Evolutionary conservation across 1,140 invertebrate species (phyloP), one percentile per base, ranked within the genome.

Genomic region (Amphibalanus amphitrite): DNA sequence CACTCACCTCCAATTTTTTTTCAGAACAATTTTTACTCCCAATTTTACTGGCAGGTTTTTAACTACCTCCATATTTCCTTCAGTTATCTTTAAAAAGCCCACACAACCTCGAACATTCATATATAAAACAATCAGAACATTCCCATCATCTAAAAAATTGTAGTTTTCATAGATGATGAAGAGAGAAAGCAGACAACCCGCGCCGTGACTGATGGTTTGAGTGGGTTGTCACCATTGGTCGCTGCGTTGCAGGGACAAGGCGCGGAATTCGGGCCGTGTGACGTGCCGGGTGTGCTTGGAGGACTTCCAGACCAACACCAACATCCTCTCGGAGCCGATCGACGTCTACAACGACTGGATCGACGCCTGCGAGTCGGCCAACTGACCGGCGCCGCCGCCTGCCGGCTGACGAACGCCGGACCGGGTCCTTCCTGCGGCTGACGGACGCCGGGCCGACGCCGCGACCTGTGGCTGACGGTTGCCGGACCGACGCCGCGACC

Each of bases 331-430:
- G 20, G 96, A 99, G 82, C 89, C 96, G 68, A 88, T 99, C 72
- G 97, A 99, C 86, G 96, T 99, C 28, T 99, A 99, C 79, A 97
- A 97, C 83, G 96, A 98, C 80, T 99, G 97, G 97, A 97, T 99
- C 71, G 97, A 99, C 85, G 96, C 95, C 0, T 99, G 96, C 84
- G 97, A 97, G 84, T 85, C 80, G 76, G 93, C 91, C 59, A 97
- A 97, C 82, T 90, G 82, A 85, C 73, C 10, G 20, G 26, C 8
- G 69, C 25, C 72, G 67, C 69, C 71, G 26, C 28, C 47, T 17
- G 38, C 38, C 38, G 38, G n/a, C n/a, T n/a, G n/a, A n/a, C n/a
- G n/a, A n/a, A n/a, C n/a, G n/a, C n/a, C n/a, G n/a, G n/a, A n/a
- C 38, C 38, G 38, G 38, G 6, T 6, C 38, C 38, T 17, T 17